Base-by-base conservation (phyloP, 2,888 invertebrate species). In the Eupeodes luniger region DNA sequence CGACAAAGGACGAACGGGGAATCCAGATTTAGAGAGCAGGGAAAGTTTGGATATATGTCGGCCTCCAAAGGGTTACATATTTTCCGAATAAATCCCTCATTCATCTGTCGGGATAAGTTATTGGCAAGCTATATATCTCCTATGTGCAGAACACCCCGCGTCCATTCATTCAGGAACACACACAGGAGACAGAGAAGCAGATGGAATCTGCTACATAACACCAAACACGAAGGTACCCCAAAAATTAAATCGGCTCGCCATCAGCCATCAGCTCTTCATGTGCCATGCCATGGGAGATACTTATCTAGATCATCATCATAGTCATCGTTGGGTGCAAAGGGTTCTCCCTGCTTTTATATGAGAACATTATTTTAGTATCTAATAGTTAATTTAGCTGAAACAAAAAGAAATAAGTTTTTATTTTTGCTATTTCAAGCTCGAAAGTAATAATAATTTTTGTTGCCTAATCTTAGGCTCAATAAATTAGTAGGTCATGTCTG, bases 11-110 rank as follows among this genome's bases (percentile, higher is more conserved):
- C 27, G 19, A 12, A 40, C 6, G 5, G 6, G 6, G 9, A 70
- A 47, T 14, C 53, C 55, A 47, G 14, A 19, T 34, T 59, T 27
- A 62, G 75, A 40, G 40, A 40, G 69, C 19, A 79, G 66, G 53
- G 81, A 78, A 81, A 69, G 57, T 27, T 57, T 57, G 72, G n/a
- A n/a, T 76, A 70, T 79, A 66, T 84, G 81, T 88, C 81, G 69
- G 81, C 85, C 78, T 75, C 66, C 81, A 81, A 88, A 85, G 85
- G 85, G 89, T 90, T 90, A 90, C 90, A 90, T 89, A 90, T 90
- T 90, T 90, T 86, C 85, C 80, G 77, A 89, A 90, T 90, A 90
- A 90, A 90, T 90, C 90, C 90, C 90, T 90, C 90, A 90, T 90
- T 89, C 89, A 90, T 90, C 90, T 90, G 90, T 89, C 90, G 89